Evolutionary conservation across 2,888 invertebrate genomes (phyloP).

Genomic region (Magallana nippona): DNA sequence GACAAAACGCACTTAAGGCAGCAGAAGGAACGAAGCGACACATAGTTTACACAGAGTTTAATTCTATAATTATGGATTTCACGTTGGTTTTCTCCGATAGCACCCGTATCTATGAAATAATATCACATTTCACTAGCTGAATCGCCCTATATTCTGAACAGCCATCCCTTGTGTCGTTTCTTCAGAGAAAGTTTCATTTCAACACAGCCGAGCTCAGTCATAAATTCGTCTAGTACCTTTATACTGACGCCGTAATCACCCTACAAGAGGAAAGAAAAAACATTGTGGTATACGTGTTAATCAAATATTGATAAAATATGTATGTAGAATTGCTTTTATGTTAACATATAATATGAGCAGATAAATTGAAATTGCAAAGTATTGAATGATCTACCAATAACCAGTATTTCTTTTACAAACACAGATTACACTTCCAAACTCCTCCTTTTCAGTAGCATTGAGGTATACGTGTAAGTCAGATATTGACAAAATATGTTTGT

Average conservation of each 20-base stretch:
- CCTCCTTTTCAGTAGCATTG: too few relatives aligned
- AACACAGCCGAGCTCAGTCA: constrained; percentile 70
- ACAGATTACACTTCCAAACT: too few relatives aligned
- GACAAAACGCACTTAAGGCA: not conserved
- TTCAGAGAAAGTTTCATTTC: constrained; percentile 70
- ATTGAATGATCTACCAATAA: too few relatives aligned
- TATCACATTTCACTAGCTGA: not conserved
- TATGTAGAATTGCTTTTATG: too few relatives aligned
- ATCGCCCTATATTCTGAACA: constrained; percentile 66
- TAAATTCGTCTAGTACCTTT: constrained; percentile 65
- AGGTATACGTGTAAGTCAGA: too few relatives aligned
- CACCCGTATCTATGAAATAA: constrained; percentile 24
- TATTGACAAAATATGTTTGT: too few relatives aligned
- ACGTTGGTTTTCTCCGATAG: constrained; percentile 9
- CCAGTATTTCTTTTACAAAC: too few relatives aligned
- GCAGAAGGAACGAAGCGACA: not conserved
- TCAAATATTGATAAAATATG: too few relatives aligned
- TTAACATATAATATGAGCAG: too few relatives aligned
- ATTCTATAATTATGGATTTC: not conserved
- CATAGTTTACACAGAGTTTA: not conserved
- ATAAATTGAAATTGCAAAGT: too few relatives aligned
- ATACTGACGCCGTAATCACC: constrained; percentile 73
- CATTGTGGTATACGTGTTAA: not conserved
- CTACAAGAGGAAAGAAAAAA: constrained; percentile 58
- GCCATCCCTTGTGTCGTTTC: constrained; percentile 71